A percentile compares a stretch with the other conserved stretches of the same genome.
Evolutionary conservation across 2,113 vertebrate species (phyloP).

Genomic region (Rhinopomastus cyanomelas): DNA sequence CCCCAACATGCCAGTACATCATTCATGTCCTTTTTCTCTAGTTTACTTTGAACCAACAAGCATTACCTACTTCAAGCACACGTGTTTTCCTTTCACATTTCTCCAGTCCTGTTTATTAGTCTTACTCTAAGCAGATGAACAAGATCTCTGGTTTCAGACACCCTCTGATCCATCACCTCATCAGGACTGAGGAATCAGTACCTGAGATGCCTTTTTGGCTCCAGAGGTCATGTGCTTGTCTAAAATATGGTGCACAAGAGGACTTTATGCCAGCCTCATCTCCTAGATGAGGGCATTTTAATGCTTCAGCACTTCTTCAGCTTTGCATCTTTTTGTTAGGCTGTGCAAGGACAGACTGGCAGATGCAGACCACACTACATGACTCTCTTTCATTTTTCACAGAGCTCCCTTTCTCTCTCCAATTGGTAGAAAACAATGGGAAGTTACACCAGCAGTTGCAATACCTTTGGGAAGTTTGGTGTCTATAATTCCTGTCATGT

Average conservation of each 20-base stretch:
- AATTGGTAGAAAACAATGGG: background rate
- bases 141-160: background rate
- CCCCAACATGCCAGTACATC: background rate
- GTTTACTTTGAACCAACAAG: background rate
- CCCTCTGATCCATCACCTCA: background rate
- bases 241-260: background rate
- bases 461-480: slow-evolving; percentile 13
- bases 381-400: background rate
- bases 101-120: background rate
- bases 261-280: background rate
- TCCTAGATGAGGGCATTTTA: background rate
- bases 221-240: background rate
- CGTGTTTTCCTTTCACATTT: background rate
- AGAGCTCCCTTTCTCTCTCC: background rate
- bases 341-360: background rate
- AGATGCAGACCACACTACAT: background rate
- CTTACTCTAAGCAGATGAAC: background rate
- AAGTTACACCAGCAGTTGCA: background rate
- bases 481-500: background rate
- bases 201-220: background rate
- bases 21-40: background rate
- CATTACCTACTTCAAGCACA: background rate
- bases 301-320: background rate
- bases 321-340: background rate
- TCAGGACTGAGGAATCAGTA: background rate